phyloP scores from a whole-genome alignment of 2,797 vertebrate genomes.

The Hyperoplus lanceolatus region DNA sequence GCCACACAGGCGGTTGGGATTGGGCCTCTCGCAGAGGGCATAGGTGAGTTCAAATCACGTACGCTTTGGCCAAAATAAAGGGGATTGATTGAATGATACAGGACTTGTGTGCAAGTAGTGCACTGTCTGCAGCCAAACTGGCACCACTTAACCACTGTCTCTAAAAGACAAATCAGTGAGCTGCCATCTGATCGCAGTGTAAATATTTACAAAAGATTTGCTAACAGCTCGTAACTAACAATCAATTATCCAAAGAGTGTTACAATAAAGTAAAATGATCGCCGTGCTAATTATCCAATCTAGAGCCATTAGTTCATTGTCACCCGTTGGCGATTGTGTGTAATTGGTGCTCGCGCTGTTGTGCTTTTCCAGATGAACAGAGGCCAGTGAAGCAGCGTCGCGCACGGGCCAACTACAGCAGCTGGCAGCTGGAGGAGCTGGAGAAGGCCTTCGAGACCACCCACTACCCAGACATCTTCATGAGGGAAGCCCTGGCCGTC shows the following conservation, averaged over 20 bases:
- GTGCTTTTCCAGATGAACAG: constrained; percentile 88
- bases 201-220: constrained; percentile 88
- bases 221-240: constrained; percentile 88
- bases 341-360: constrained; percentile 83
- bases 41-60: constrained; percentile 79
- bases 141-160: constrained; percentile 55
- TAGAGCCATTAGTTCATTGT: constrained; percentile 87
- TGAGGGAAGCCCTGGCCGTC: constrained; percentile 90
- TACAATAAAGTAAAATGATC: constrained; percentile 82
- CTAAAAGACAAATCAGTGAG: constrained; percentile 66
- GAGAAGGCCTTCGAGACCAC: constrained; percentile 90
- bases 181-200: constrained; percentile 78
- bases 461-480: constrained; percentile 91
- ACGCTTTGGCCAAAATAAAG: constrained; percentile 2
- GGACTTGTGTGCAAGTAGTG: constrained; percentile 22
- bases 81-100: constrained; percentile 6
- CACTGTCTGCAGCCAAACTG: constrained; percentile 39
- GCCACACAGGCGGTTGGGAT: constrained; percentile 78
- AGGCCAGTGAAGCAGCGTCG: constrained; percentile 90
- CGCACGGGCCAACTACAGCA: constrained; percentile 91
- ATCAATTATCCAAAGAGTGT: constrained; percentile 86
- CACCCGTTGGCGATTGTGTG: constrained; percentile 85
- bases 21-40: constrained; percentile 73
- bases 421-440: constrained; percentile 92
- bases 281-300: constrained; percentile 86